A percentile compares a stretch with the other conserved stretches of the same genome.
phyloP scores from a whole-genome alignment of 2,113 vertebrate genomes.

The Sylvietta virens region DNA sequence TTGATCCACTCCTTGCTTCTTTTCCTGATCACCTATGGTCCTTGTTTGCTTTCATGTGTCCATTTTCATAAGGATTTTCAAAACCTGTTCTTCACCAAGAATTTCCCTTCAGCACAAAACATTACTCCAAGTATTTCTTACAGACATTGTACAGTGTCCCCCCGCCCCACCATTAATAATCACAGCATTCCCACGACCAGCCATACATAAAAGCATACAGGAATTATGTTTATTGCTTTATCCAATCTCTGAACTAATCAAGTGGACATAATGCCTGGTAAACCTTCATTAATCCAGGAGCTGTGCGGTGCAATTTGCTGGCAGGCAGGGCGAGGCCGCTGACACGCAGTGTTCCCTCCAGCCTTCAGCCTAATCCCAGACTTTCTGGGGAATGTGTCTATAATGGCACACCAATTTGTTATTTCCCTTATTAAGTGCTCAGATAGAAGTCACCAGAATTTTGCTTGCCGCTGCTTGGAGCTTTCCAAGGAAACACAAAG shows the following conservation, averaged over 20 bases:
- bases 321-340: accelerated
- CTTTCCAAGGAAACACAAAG: background rate
- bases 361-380: background rate
- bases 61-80: background rate
- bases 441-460: background rate
- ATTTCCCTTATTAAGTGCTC: background rate
- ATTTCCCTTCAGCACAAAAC: background rate
- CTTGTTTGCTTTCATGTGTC: accelerated
- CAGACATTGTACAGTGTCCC: accelerated
- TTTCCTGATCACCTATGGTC: background rate
- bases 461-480: background rate
- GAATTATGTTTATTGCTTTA: background rate
- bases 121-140: background rate
- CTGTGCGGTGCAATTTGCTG: background rate
- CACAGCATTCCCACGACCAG: background rate
- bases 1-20: background rate
- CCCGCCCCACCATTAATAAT: background rate
- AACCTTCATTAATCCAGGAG: background rate
- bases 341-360: accelerated
- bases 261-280: background rate
- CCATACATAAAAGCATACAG: accelerated
- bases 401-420: background rate
- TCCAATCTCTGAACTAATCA: background rate
- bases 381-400: accelerated
- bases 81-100: background rate